Percentiles rank a stretch among this genome's conserved stretches.
Evolutionary conservation across 1,140 invertebrate species (phyloP).

Genomic region (Eulimnadia texana): DNA sequence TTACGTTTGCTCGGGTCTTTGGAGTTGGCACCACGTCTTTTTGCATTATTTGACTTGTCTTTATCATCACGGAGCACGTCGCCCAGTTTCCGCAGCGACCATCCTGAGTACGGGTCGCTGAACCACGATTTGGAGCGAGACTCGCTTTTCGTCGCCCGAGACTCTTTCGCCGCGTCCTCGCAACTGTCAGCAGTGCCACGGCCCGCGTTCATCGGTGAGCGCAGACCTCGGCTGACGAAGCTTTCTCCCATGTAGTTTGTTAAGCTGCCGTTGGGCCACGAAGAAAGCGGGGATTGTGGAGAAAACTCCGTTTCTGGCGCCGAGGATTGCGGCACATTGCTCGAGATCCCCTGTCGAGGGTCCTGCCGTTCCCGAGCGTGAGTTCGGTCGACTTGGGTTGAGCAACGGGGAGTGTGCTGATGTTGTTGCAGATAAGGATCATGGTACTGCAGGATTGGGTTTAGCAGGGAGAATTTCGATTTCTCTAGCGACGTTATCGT

Average conservation of each 20-base stretch:
- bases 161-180: background rate
- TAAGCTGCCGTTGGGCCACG: slow-evolving; percentile 6
- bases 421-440: background rate
- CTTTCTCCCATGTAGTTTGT: slow-evolving; percentile 6
- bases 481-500: background rate
- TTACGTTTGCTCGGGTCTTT: background rate
- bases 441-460: background rate
- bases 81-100: background rate
- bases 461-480: background rate
- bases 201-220: background rate
- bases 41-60: background rate
- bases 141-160: background rate
- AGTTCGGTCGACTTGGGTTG: background rate
- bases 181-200: background rate
- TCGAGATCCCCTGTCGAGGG: background rate
- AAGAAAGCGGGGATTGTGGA: background rate
- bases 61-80: no score
- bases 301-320: background rate
- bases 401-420: background rate
- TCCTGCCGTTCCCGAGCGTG: no score
- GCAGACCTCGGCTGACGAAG: background rate
- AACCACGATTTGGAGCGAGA: background rate
- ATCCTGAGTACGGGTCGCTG: background rate
- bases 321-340: background rate
- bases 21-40: background rate